Percentiles rank a stretch among this genome's conserved stretches.
These are phyloP conservation scores for Sebastes baramenuke DNA, from an alignment of 2,797 vertebrate species.

Conservation along the genomic window DNA sequence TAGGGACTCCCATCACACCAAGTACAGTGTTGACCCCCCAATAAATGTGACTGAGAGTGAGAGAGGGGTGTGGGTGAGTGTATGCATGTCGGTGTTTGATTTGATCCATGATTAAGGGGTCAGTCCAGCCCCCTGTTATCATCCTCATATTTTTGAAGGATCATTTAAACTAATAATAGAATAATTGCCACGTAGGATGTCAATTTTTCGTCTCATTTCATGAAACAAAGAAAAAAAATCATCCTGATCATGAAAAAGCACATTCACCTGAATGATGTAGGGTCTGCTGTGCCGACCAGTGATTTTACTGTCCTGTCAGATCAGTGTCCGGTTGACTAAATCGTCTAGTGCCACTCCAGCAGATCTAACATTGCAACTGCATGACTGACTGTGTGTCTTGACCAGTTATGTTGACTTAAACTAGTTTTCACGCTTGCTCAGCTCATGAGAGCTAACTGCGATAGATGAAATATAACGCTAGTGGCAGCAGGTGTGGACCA, in stretches of 20 bases:
- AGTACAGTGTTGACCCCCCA: constrained; percentile 39
- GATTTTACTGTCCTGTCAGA: constrained; percentile 28
- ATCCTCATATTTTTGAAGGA: constrained; percentile 1
- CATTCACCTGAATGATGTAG: neutral
- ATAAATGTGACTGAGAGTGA: constrained; percentile 40
- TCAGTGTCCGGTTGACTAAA: constrained; percentile 27
- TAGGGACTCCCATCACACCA: constrained; percentile 50
- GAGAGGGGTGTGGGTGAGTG: constrained; percentile 39
- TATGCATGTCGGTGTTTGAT: constrained; percentile 58
- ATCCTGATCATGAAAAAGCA: constrained; percentile 11
- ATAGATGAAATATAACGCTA: neutral
- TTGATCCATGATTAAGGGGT: constrained; percentile 6
- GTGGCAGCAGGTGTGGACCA: neutral
- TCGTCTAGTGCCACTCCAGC: constrained; percentile 8
- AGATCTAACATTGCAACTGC: constrained; percentile 53
- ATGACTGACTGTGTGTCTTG: constrained; percentile 40
- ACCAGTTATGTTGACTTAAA: constrained; percentile 7
- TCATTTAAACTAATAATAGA: constrained; percentile 7
- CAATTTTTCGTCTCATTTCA: constrained; percentile 18
- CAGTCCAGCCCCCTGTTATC: neutral
- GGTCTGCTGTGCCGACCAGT: neutral
- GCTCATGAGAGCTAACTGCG: neutral
- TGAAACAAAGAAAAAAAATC: constrained; percentile 36
- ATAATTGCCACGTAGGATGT: neutral
- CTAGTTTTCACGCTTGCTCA: neutral